Percentiles rank a stretch among this genome's conserved stretches.
Evolutionary conservation across 2,113 vertebrate species (phyloP).

Genomic region (Rhabdornis inornatus): DNA sequence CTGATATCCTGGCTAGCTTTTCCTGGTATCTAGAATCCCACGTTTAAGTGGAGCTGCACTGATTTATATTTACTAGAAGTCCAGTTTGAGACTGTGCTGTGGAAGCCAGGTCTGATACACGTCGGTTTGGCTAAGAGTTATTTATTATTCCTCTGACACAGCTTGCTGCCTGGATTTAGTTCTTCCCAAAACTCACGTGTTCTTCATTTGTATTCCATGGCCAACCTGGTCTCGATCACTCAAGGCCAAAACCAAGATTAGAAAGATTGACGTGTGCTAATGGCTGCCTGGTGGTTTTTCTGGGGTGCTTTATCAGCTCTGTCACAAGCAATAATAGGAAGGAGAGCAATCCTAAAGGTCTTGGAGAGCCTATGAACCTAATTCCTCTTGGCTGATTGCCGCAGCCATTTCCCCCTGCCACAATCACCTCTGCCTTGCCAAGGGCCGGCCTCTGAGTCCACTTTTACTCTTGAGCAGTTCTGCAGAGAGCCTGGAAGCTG

Average conservation of each 20-base stretch:
- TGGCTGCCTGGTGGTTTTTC: neutral
- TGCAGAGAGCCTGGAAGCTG: neutral
- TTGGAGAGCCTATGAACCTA: neutral
- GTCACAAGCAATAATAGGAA: neutral
- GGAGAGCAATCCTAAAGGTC: neutral
- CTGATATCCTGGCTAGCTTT: neutral
- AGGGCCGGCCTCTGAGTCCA: neutral
- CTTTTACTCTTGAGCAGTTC: neutral
- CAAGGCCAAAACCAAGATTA: conserved; percentile 13
- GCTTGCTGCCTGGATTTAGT: neutral
- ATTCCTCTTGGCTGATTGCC: neutral
- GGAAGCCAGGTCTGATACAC: neutral
- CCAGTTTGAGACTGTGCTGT: neutral
- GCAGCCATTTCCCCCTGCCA: neutral
- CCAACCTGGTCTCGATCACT: neutral
- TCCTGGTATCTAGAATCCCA: neutral
- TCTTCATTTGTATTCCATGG: conserved; percentile 18
- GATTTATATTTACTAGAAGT: conserved; percentile 34
- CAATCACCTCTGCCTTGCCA: neutral
- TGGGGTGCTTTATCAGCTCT: conserved; percentile 11
- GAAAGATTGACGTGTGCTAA: neutral
- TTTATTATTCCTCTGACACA: conserved; percentile 1
- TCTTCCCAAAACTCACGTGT: conserved; percentile 12
- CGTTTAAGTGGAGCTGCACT: neutral
- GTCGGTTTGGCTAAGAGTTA: neutral